Conservation (phyloP, 2,797 vertebrate species). For the Sebastes aleutianus region DNA sequence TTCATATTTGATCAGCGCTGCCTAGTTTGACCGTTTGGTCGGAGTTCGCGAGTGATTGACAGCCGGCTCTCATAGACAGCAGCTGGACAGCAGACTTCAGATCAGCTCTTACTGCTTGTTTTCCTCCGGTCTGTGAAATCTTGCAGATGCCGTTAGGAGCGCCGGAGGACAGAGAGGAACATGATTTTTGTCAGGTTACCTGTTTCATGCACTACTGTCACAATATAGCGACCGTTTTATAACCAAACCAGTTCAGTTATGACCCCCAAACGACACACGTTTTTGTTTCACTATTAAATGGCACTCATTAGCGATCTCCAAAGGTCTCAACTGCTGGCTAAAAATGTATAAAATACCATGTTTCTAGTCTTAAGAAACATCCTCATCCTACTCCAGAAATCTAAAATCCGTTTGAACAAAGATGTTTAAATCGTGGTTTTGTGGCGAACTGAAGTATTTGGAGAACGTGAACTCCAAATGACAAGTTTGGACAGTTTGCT, state of each 20-base stretch:
- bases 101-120: no score
- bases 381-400: neutral
- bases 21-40: no score
- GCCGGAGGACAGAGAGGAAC: no score
- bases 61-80: no score
- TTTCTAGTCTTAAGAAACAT: neutral
- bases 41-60: no score
- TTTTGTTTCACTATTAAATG: slow-evolving; percentile 3
- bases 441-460: slow-evolving; percentile 19
- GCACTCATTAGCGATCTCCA: neutral
- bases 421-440: slow-evolving; percentile 24
- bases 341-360: neutral
- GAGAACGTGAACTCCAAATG: slow-evolving; percentile 9
- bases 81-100: no score
- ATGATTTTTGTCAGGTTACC: no score
- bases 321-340: neutral
- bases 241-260: neutral
- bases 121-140: no score
- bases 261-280: neutral
- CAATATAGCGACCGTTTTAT: no score
- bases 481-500: neutral
- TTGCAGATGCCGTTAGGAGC: no score
- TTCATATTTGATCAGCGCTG: no score
- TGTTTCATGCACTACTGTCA: no score
- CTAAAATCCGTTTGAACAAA: slow-evolving; percentile 17